These are phyloP conservation scores for Megalopta genalis DNA, from an alignment of 1,140 invertebrate genomes.

Conservation along the genomic window DNA sequence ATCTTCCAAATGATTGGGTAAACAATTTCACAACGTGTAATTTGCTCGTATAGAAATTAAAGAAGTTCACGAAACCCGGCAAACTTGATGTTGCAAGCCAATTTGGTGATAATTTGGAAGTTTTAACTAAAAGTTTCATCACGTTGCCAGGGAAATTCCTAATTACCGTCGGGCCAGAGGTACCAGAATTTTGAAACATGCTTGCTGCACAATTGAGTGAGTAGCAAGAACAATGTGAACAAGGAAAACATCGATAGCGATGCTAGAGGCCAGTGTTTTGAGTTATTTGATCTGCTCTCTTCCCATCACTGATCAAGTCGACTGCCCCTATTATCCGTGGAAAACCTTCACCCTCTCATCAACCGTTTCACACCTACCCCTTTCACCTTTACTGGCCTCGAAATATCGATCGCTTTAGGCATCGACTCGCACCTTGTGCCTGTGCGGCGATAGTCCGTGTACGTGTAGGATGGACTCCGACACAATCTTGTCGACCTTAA, in stretches of 20 bases:
- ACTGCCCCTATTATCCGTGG: constrained; percentile 60
- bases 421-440: constrained; percentile 38
- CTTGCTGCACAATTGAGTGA: no score
- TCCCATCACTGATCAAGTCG: constrained; percentile 53
- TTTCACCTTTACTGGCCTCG: constrained; percentile 63
- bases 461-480: constrained; percentile 35
- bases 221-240: constrained; percentile 33
- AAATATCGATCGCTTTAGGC: constrained; percentile 63
- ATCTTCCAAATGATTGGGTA: no score
- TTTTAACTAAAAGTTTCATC: no score
- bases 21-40: no score
- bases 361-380: constrained; percentile 63
- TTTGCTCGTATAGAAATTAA: no score
- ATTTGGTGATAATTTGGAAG: no score
- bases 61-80: no score
- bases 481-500: constrained; percentile 57
- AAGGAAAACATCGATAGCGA: neutral
- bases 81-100: no score
- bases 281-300: constrained; percentile 52
- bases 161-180: no score
- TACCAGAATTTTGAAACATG: no score
- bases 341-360: constrained; percentile 61
- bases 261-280: constrained; percentile 14
- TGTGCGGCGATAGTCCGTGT: constrained; percentile 25
- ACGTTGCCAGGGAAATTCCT: no score